Evolutionary conservation across 2,888 invertebrate genomes (phyloP), one percentile per base, ranked within the genome.

Genomic region (Trachelus troglodyta): DNA sequence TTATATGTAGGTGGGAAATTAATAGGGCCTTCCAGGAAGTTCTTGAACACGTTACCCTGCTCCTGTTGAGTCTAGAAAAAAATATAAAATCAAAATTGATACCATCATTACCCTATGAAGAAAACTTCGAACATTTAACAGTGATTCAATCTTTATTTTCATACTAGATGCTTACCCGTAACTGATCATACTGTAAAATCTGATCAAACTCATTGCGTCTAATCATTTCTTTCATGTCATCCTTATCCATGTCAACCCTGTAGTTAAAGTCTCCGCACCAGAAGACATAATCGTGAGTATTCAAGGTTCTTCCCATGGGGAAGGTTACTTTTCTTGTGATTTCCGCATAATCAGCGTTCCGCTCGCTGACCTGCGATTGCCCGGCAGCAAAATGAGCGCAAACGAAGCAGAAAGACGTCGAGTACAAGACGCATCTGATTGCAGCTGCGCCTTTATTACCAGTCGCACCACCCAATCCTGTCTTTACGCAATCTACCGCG

Each of bases 221-320:
- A 1, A 98, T 94, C 81, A 97, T 93, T 79, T 96, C 95, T 88
- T 98, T 97, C 81, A 98, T 96, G 90, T 98, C 97, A 11, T 98
- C 98, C 89, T 97, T 98, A 83, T 97, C 96, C 94, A 99, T 95
- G 91, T 99, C 98, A 79, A 99, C 96, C 79, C 99, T 95, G 90
- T 99, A 99, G 92, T 99, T 99, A 91, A 99, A 99, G 92, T 99
- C 99, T 0, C 99, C 99, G 91, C 99, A 98, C 99, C 99, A 99
- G 92, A 99, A 99, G 1, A 99, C 96, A 91, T 98, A 99, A 92
- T 99, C 99, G 90, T 99, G 99, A 1, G 98, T 97, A 91, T 97
- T 97, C 11, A 99, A 92, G 0, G 97, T 96, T 80, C 98, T 94
- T 12, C 98, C 98, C 97, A 98, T 97, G 1, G 98, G 97, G 90